These are phyloP conservation scores for Champsocephalus gunnari DNA, from an alignment of 2,797 vertebrate species.

Conservation along the genomic window DNA sequence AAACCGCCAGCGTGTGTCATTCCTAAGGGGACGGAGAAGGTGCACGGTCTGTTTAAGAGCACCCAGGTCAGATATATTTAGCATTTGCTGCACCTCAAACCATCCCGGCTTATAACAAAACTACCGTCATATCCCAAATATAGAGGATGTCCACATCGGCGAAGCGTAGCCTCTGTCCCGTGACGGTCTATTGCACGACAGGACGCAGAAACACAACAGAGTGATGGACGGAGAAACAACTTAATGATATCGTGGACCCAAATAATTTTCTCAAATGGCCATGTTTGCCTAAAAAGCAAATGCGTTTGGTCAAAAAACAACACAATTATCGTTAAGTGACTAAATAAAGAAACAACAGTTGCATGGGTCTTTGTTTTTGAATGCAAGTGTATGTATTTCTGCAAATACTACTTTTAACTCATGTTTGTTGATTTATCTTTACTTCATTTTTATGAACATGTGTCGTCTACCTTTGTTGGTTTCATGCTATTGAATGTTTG, in stretches of 20 bases:
- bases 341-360: neutral
- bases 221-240: neutral
- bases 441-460: neutral
- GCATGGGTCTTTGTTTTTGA: neutral
- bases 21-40: conserved; percentile 22
- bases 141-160: conserved; percentile 36
- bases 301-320: neutral
- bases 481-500: neutral
- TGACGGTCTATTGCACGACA: conserved; percentile 4
- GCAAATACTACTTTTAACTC: neutral
- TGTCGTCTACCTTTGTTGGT: neutral
- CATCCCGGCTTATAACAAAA: conserved; percentile 47
- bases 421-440: neutral
- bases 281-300: conserved; percentile 5
- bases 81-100: conserved; percentile 53
- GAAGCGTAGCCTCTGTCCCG: conserved; percentile 5
- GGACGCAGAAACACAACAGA: neutral
- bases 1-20: neutral
- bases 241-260: neutral
- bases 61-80: conserved; percentile 59
- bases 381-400: neutral
- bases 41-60: conserved; percentile 26
- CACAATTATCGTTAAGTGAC: conserved; percentile 12
- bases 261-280: neutral
- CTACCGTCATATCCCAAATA: conserved; percentile 44